A percentile compares a stretch with the other conserved stretches of the same genome.
These are phyloP conservation scores for Hydrotaea cyrtoneurina DNA, from an alignment of 2,888 invertebrate species.

Conservation along the genomic window DNA sequence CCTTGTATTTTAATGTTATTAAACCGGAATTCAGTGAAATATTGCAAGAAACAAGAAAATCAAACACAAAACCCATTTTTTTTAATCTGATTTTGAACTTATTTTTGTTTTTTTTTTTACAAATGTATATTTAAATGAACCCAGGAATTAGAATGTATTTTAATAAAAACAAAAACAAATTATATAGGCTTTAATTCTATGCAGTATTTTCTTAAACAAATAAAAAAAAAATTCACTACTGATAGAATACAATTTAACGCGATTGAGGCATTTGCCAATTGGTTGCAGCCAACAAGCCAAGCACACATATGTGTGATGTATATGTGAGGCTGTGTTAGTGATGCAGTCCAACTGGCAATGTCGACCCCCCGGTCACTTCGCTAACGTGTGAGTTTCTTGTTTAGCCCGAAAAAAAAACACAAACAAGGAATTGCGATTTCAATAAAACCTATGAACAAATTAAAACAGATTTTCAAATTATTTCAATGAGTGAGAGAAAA, in stretches of 20 bases:
- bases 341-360: no score
- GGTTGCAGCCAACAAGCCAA: no score
- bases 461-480: no score
- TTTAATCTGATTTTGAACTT: conserved; percentile 20
- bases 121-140: conserved; percentile 52
- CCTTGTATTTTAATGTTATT: conserved; percentile 64
- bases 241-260: background rate
- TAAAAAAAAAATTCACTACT: background rate
- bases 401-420: no score
- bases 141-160: conserved; percentile 41
- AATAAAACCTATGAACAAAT: no score
- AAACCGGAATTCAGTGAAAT: conserved; percentile 57
- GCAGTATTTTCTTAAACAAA: conserved; percentile 28
- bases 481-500: no score
- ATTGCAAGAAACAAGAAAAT: conserved; percentile 43
- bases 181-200: conserved; percentile 30
- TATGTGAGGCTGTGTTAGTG: no score
- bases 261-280: background rate
- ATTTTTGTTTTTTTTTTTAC: conserved; percentile 38
- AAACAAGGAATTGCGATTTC: no score
- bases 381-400: no score
- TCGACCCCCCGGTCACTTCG: no score
- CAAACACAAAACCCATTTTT: conserved; percentile 15
- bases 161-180: conserved; percentile 28
- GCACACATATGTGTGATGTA: no score